Evolutionary conservation across 2,888 invertebrate species (phyloP), one percentile per base, ranked within the genome.

Genomic region (Chalcis sispes): DNA sequence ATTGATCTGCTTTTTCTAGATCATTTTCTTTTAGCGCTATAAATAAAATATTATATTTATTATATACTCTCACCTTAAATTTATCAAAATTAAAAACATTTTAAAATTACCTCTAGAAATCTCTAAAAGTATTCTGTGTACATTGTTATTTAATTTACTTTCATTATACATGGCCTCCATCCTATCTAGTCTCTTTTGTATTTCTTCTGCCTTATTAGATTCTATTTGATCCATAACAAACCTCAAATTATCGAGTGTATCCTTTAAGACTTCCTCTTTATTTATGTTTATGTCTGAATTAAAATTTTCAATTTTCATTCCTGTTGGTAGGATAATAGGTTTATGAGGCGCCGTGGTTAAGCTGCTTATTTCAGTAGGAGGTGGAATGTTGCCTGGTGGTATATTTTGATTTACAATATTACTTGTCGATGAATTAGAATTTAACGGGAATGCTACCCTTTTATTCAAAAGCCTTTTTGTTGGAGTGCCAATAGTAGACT

Each of bases 111-210:
- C 92, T 89, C 88, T 82, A n/a, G 91, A 90, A 77, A 93, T 86
- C 67, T 90, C 88, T 75, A 88, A 88, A 88, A 92, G 89, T 81
- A 89, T 90, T 42, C 86, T 75, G 78, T 91, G 90, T 79, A 93
- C 88, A 76, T 82, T 86, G 46, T 83, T 82, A 80, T 90, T 90
- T 52, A 93, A 84, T 87, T 92, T 92, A 42, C 90, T 90, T 82
- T 89, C 90, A 3, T 80, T 80, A 92, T 93, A 93, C 90, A 91
- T 91, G 15, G 89, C 89, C 82, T 91, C 91, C 91, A 93, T 91
- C 1, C 89, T 83, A 71, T 85, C 87, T 79, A 93, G 86, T 84
- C 91, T 89, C 81, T 90, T 91, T 81, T 85, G 89, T 64, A 76
- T 77, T 81, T 92, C 92, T 80, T 90, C 90, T 0, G 75, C 71